Conservation (phyloP, 2,888 invertebrate species). For the Crossocerus cetratus region DNA sequence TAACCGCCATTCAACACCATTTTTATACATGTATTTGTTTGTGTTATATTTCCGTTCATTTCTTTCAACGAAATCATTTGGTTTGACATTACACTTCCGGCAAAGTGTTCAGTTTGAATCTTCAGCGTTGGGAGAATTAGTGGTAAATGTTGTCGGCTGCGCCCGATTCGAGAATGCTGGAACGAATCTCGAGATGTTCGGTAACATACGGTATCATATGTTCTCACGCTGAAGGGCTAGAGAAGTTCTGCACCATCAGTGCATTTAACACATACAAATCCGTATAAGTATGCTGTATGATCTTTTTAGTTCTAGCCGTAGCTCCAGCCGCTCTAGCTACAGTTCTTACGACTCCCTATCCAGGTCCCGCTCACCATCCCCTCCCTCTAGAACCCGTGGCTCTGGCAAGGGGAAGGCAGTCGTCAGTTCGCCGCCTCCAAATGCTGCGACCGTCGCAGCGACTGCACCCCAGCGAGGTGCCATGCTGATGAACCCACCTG, state of each 20-base stretch:
- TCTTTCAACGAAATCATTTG: too few species aligned
- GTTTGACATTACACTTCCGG: too few species aligned
- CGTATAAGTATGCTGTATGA: slow-evolving; percentile 51
- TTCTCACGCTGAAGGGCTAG: too few species aligned
- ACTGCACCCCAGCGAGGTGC: slow-evolving; percentile 82
- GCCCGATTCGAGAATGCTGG: too few species aligned
- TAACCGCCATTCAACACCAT: not conserved
- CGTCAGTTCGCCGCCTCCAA: slow-evolving; percentile 68
- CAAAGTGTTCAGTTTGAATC: not conserved
- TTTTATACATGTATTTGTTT: too few species aligned
- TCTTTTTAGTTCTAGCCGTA: slow-evolving; percentile 77
- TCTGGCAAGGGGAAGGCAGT: slow-evolving; percentile 71
- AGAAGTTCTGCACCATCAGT: too few species aligned
- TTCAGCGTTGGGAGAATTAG: not conserved
- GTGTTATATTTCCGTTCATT: too few species aligned
- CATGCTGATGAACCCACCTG: slow-evolving; percentile 87
- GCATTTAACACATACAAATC: slow-evolving; percentile 22
- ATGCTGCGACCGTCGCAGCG: slow-evolving; percentile 62
- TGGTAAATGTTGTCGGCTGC: too few species aligned
- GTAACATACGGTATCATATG: too few species aligned
- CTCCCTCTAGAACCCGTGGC: slow-evolving; percentile 76
- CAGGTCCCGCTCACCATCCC: slow-evolving; percentile 77
- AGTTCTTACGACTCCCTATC: slow-evolving; percentile 78
- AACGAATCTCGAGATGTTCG: too few species aligned
- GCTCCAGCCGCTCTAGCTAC: slow-evolving; percentile 78